Conservation (phyloP, 92 coral and sea anemone genomes). For the Epizoanthus fatuus region DNA sequence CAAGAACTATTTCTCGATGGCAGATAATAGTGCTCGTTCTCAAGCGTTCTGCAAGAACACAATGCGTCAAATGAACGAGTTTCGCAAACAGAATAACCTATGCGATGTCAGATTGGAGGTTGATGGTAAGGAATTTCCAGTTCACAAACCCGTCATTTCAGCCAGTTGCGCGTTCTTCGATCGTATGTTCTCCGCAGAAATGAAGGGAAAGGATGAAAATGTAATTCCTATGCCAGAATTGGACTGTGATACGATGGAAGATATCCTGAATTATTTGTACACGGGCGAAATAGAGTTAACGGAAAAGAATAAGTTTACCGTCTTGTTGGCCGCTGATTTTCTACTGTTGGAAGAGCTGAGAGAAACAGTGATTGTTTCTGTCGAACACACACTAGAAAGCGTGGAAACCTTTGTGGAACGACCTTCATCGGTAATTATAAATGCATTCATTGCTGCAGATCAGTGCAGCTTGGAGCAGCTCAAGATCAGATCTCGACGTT, state of each 20-base stretch:
- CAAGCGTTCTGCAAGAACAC: conserved; percentile 10
- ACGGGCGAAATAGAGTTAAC: not conserved
- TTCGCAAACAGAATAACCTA: not conserved
- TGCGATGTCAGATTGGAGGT: conserved; percentile 21
- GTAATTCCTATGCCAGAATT: not conserved
- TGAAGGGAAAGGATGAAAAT: not conserved
- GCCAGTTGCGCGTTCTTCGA: not conserved
- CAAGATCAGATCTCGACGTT: conserved; percentile 16
- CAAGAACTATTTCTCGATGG: not conserved
- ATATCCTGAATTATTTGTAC: conserved; percentile 14
- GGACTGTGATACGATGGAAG: conserved; percentile 10
- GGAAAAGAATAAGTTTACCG: not conserved
- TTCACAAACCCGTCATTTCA: not conserved
- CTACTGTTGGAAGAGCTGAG: not conserved
- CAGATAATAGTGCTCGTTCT: not conserved
- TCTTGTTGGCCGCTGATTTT: conserved; percentile 1
- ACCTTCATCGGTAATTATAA: not conserved
- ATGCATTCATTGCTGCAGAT: conserved; percentile 8
- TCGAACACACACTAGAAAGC: not conserved
- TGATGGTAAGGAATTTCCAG: conserved; percentile 9
- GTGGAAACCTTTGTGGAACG: not conserved
- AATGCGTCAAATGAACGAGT: conserved; percentile 8
- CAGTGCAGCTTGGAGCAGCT: conserved; percentile 2
- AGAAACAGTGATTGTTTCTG: not conserved
- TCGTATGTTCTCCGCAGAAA: conserved; percentile 1